A percentile compares a stretch with the other conserved stretches of the same genome.
phyloP scores from a whole-genome alignment of 2,888 invertebrate genomes.

The Cyclophora punctaria region DNA sequence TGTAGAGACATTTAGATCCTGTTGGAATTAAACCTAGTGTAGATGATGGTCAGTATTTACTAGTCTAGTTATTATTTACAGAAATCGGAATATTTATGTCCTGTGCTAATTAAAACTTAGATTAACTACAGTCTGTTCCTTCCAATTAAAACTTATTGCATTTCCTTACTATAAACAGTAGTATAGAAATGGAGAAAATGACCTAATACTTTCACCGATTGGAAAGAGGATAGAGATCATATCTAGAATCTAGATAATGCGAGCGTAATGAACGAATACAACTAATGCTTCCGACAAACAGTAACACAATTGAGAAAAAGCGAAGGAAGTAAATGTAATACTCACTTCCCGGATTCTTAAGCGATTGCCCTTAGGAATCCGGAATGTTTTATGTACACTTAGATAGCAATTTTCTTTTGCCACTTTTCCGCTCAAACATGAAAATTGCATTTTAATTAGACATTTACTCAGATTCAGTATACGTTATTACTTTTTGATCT shows the following conservation, averaged over 20 bases:
- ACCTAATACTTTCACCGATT: constrained; percentile 51
- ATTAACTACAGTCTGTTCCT: not conserved
- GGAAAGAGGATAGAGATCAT: constrained; percentile 45
- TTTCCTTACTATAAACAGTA: constrained; percentile 3
- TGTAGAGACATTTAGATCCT: too few species aligned
- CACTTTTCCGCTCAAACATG: constrained; percentile 1
- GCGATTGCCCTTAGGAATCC: constrained; percentile 16
- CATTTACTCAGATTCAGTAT: not conserved
- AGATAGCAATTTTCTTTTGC: not conserved
- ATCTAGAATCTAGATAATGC: constrained; percentile 45
- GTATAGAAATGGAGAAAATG: constrained; percentile 20
- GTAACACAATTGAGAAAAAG: constrained; percentile 40
- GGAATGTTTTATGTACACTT: constrained; percentile 1
- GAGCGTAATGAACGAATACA: constrained; percentile 54
- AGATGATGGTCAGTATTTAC: too few species aligned
- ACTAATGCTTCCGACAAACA: constrained; percentile 49
- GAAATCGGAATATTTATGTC: too few species aligned
- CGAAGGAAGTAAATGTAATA: constrained; percentile 35
- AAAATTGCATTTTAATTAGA: not conserved
- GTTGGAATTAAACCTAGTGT: too few species aligned
- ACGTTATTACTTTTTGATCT: constrained; percentile 8
- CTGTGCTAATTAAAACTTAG: too few species aligned
- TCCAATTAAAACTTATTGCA: constrained; percentile 2
- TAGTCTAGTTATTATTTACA: too few species aligned
- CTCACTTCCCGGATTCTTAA: constrained; percentile 31